Evolutionary conservation across 2,888 invertebrate species (phyloP).

Genomic region (Synanthedon myopaeformis): DNA sequence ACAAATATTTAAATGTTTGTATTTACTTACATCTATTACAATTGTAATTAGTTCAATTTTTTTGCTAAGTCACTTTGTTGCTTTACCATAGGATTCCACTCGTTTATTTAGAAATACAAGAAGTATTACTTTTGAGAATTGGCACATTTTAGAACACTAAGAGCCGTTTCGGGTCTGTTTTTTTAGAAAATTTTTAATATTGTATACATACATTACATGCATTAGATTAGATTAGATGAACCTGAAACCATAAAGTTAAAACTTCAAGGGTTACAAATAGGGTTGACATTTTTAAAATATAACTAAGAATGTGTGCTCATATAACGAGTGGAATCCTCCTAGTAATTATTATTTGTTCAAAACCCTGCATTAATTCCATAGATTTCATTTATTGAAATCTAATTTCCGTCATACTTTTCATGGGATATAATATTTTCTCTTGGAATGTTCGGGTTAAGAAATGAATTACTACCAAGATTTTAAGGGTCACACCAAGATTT

Average conservation of each 20-base stretch:
- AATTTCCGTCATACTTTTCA: conserved; percentile 3
- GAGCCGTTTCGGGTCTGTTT: no score
- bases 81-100: conserved; percentile 32
- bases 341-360: conserved; percentile 25
- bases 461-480: conserved; percentile 7
- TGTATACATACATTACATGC: no score
- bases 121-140: not conserved
- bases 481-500: no score
- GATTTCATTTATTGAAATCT: conserved; percentile 34
- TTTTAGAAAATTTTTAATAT: no score
- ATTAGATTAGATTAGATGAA: no score
- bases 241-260: no score
- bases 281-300: not conserved
- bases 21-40: not conserved
- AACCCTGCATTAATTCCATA: conserved; percentile 45
- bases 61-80: conserved; percentile 33
- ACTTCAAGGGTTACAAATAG: no score
- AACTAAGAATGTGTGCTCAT: not conserved
- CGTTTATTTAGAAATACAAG: conserved; percentile 1
- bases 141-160: no score
- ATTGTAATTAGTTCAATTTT: conserved; percentile 3
- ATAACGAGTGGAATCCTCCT: conserved; percentile 32
- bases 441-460: conserved; percentile 31
- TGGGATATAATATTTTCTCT: conserved; percentile 13
- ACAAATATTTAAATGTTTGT: not conserved